phyloP scores from a whole-genome alignment of 2,797 vertebrate species.

The Phrynocephalus guinanensis region DNA sequence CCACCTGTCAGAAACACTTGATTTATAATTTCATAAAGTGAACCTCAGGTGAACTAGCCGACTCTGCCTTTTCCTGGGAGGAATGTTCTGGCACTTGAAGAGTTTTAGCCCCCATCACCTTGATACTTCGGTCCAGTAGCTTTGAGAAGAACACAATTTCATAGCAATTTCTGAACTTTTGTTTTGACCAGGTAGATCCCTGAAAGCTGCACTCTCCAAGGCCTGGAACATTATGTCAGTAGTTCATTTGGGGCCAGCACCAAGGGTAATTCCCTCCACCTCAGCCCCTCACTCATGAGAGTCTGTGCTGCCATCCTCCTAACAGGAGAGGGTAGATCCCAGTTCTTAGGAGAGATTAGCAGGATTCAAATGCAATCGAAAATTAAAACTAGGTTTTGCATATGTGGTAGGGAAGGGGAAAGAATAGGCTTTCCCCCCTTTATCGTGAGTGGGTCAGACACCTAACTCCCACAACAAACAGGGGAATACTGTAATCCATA shows the following conservation, averaged over 20 bases:
- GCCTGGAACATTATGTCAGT: not conserved
- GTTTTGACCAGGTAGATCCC: not conserved
- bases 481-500: too few species aligned
- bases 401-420: not conserved
- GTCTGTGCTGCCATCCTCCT: not conserved
- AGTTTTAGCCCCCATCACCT: not conserved
- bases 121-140: too few species aligned
- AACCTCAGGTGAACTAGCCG: not conserved
- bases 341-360: not conserved
- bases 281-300: not conserved
- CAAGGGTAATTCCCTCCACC: not conserved
- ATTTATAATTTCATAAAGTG: not conserved
- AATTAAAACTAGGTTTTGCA: not conserved
- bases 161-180: not conserved
- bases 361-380: not conserved
- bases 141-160: not conserved
- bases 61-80: too few species aligned
- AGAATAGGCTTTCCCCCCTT: not conserved
- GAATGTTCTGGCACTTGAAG: not conserved
- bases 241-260: not conserved
- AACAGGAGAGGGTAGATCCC: not conserved
- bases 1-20: too few species aligned
- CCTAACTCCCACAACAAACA: too few species aligned
- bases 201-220: not conserved
- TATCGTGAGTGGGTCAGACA: too few species aligned